Conservation (phyloP, 2,113 vertebrate genomes). For the Amblyornis subalaris region DNA sequence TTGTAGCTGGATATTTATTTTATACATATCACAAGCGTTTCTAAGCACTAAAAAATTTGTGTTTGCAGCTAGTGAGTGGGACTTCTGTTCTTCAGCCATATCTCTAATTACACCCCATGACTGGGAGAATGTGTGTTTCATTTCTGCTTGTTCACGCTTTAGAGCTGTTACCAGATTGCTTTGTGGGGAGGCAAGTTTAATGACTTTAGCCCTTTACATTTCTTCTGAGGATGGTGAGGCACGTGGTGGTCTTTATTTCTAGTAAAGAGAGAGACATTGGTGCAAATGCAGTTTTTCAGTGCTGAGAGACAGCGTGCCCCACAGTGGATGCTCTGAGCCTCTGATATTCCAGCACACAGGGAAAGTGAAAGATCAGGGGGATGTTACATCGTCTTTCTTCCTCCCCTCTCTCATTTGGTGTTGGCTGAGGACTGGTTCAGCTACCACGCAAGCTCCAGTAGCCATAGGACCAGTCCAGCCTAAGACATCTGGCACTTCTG, state of each 20-base stretch:
- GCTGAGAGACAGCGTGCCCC: not conserved
- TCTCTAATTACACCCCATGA: not conserved
- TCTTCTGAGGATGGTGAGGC: not conserved
- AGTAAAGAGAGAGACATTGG: not conserved
- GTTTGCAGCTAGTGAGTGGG: not conserved
- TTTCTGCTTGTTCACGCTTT: not conserved
- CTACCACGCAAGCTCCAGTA: not conserved
- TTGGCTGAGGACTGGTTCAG: not conserved
- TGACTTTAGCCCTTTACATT: not conserved
- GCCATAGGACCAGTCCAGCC: not conserved
- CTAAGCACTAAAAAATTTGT: not conserved
- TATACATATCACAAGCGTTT: not conserved
- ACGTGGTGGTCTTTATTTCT: not conserved
- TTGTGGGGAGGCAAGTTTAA: not conserved
- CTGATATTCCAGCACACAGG: accelerated
- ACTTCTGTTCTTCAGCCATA: not conserved
- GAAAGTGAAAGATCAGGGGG: not conserved
- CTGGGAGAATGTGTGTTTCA: not conserved
- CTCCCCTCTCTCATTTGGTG: not conserved
- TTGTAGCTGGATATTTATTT: not conserved
- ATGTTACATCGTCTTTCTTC: not conserved
- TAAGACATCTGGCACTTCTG: not conserved
- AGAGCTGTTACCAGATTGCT: not conserved
- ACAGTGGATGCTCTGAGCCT: not conserved
- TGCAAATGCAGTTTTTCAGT: not conserved